Evolutionary conservation across 2,888 invertebrate genomes (phyloP).

Genomic region (Drosophila yooni): DNA sequence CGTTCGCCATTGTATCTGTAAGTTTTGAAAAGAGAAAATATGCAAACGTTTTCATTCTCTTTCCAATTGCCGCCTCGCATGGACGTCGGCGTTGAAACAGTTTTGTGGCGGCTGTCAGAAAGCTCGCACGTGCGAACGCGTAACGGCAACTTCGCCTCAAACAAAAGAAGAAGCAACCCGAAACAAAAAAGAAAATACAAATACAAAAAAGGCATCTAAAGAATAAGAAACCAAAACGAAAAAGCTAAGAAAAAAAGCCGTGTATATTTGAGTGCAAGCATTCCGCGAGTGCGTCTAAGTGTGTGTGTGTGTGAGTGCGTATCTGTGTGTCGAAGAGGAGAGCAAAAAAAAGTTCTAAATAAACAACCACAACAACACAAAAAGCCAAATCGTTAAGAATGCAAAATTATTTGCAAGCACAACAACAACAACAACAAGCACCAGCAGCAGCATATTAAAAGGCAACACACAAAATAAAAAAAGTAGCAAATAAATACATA

Average conservation of each 20-base stretch:
- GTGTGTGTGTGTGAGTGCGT: conserved; percentile 22
- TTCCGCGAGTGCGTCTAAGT: conserved; percentile 18
- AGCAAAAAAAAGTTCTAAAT: conserved; percentile 56
- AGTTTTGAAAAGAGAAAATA: conserved; percentile 55
- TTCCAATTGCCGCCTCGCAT: conserved; percentile 57
- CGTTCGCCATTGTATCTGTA: conserved; percentile 49
- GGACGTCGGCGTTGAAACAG: conserved; percentile 46
- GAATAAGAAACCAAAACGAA: conserved; percentile 49
- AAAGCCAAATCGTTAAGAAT: conserved; percentile 58
- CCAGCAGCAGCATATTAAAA: conserved; percentile 43
- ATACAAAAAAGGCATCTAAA: conserved; percentile 25
- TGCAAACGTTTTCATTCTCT: conserved; percentile 46
- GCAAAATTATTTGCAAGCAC: conserved; percentile 59
- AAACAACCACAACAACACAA: conserved; percentile 59
- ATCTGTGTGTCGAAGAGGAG: conserved; percentile 33
- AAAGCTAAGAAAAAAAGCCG: conserved; percentile 49
- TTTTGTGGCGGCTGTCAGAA: conserved; percentile 68
- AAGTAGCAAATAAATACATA: conserved; percentile 37
- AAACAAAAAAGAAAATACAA: conserved; percentile 19
- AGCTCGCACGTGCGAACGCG: conserved; percentile 74
- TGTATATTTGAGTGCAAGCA: conserved; percentile 48
- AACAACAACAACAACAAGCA: conserved; percentile 16
- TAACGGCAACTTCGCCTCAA: conserved; percentile 53
- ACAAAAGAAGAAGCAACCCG: conserved; percentile 40
- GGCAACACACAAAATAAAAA: conserved; percentile 24